Percentiles rank a stretch among this genome's conserved stretches.
phyloP scores from a whole-genome alignment of 2,888 invertebrate genomes.

The Nudaria mundana region DNA sequence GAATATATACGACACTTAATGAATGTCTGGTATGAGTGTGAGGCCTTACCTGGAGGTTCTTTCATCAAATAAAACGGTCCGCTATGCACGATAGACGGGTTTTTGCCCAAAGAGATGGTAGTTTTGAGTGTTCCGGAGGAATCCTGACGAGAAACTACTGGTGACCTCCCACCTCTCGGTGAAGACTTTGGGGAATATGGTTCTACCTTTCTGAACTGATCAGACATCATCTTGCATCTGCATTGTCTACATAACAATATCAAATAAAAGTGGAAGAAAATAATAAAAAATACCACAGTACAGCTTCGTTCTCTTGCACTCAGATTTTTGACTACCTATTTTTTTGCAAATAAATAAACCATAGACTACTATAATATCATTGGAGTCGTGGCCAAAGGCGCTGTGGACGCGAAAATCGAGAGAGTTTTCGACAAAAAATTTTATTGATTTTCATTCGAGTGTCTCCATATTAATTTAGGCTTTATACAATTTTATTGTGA shows the following conservation, averaged over 20 bases:
- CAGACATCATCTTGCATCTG: conserved; percentile 92
- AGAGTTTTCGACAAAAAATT: no score
- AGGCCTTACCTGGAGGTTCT: conserved; percentile 94
- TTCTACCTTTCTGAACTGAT: conserved; percentile 95
- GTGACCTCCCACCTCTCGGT: conserved; percentile 95
- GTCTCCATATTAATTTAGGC: no score
- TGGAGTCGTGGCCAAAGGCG: no score
- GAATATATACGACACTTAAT: no score
- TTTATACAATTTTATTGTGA: no score
- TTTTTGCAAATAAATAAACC: conserved; percentile 40
- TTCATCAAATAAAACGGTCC: conserved; percentile 99
- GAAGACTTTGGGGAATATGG: conserved; percentile 97
- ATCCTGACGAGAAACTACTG: conserved; percentile 97
- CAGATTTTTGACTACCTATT: conserved; percentile 56
- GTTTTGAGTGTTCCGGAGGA: conserved; percentile 98
- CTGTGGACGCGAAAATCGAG: no score
- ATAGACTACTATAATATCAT: no score
- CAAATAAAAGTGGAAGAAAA: conserved; percentile 64
- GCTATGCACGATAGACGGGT: conserved; percentile 97
- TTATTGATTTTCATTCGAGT: no score
- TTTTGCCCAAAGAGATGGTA: conserved; percentile 97
- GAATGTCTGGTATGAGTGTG: no score
- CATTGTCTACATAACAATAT: conserved; percentile 69
- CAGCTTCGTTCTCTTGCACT: conserved; percentile 38
- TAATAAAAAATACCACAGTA: conserved; percentile 62